These are phyloP conservation scores for Eudemis profundana DNA, from an alignment of 2,888 invertebrate species.

Conservation along the genomic window DNA sequence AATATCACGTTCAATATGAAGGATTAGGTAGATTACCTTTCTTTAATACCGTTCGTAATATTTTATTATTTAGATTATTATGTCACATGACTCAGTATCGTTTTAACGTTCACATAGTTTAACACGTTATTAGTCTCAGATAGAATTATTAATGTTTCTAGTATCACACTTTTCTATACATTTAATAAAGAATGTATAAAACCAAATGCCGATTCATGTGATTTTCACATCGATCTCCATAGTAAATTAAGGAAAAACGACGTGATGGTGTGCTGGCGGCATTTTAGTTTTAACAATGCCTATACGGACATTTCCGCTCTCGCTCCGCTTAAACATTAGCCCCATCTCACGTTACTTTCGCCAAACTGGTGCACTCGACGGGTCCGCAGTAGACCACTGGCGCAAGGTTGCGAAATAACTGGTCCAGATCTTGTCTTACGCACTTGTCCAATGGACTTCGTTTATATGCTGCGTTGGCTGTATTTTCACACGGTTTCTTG, in stretches of 20 bases:
- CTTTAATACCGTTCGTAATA: no score
- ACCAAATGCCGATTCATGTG: no score
- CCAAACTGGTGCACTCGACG: constrained; percentile 74
- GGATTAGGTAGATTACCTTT: no score
- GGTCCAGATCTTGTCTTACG: constrained; percentile 60
- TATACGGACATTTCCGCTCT: constrained; percentile 16
- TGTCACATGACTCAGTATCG: not conserved
- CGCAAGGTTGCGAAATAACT: constrained; percentile 82
- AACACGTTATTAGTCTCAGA: not conserved
- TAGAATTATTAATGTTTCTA: no score
- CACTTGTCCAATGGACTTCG: constrained; percentile 51
- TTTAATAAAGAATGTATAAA: no score
- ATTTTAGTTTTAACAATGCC: no score
- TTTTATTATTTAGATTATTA: not conserved
- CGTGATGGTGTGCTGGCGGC: no score
- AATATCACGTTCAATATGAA: no score
- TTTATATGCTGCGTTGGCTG: constrained; percentile 8
- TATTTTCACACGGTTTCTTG: constrained; percentile 32
- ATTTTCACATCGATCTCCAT: no score
- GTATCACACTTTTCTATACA: no score
- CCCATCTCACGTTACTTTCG: constrained; percentile 71
- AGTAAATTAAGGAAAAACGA: no score
- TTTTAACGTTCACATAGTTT: not conserved
- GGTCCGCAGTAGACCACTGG: constrained; percentile 76
- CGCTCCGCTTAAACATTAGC: constrained; percentile 19